These are phyloP conservation scores for Hymenopus coronatus DNA, from an alignment of 2,888 invertebrate genomes.

Conservation along the genomic window DNA sequence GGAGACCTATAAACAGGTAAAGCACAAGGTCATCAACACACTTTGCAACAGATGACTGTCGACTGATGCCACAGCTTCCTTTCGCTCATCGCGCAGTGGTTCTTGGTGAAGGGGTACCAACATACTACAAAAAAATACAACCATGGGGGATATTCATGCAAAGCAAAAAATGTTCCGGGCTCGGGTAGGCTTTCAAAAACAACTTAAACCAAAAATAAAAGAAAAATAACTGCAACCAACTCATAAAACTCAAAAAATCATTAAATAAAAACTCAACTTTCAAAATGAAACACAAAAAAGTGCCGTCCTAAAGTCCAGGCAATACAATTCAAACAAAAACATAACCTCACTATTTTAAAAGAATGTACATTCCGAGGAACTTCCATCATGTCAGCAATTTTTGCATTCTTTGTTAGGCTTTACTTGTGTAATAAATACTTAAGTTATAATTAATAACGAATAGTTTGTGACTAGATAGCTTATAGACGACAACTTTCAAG, in stretches of 20 bases:
- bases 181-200: neutral
- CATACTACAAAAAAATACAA: constrained; percentile 13
- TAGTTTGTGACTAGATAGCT: neutral
- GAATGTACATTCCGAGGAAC: constrained; percentile 31
- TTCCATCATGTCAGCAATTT: constrained; percentile 33
- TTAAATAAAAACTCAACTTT: neutral
- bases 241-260: constrained; percentile 17
- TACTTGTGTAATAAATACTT: neutral
- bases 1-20: neutral
- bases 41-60: neutral
- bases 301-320: constrained; percentile 35
- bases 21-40: neutral
- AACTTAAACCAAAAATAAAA: constrained; percentile 20
- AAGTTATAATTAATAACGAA: neutral
- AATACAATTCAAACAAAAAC: constrained; percentile 34
- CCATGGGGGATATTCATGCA: constrained; percentile 19
- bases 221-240: constrained; percentile 4
- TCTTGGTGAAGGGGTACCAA: neutral
- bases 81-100: neutral
- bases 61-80: neutral
- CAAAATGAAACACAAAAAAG: constrained; percentile 24
- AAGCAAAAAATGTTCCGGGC: constrained; percentile 18
- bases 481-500: neutral
- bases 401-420: neutral
- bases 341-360: constrained; percentile 33